Base-by-base conservation (phyloP, 2,113 vertebrate genomes). In the Ochotona curzoniae region DNA sequence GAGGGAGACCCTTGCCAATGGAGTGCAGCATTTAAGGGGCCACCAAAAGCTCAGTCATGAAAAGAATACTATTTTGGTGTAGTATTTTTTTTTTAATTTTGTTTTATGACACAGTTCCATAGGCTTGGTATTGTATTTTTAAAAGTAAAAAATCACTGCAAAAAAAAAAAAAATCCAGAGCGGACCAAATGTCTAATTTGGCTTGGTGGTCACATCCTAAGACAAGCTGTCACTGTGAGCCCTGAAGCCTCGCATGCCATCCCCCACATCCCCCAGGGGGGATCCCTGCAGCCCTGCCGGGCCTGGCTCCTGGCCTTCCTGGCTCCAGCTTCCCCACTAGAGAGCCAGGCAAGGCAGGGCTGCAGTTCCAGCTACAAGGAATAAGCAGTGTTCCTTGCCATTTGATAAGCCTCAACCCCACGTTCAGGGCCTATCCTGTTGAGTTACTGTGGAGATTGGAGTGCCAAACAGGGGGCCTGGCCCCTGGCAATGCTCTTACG, bases 101-200 rank as follows among this genome's bases (percentile, higher is more conserved):
- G 38, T 44, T 44, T 44, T 44, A 44, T 44, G 38, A 44, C 38
- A 44, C 38, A 44, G 38, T 44, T 44, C 6, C 38, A 44, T 44
- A 44, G 38, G 38, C 38, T 44, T 44, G 38, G 38, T 44, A 44
- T 44, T 44, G 6, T 44, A 18, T 57, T 57, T 57, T 8, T 14
- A 86, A 86, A 79, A 60, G n/a, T 90, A 4, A 85, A 76, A 44
- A 93, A 85, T 38, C n/a, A 67, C 71, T 44, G 67, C 21, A 70
- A 38, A 92, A 9, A 81, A 70, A n/a, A 70, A 38, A 92, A 9
- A 81, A 70, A n/a, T 51, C 66, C 26, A n/a, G 21, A 47, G 70
- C 61, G 44, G 87, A 66, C n/a, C 74, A 71, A 75, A 64, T 35
- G 28, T 10, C 32, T 26, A 47, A 64, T 26, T 95, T 89, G 83